Percentiles rank a stretch among this genome's conserved stretches.
These are phyloP conservation scores for Anoplius nigerrimus DNA, from an alignment of 2,888 invertebrate species.

Conservation along the genomic window DNA sequence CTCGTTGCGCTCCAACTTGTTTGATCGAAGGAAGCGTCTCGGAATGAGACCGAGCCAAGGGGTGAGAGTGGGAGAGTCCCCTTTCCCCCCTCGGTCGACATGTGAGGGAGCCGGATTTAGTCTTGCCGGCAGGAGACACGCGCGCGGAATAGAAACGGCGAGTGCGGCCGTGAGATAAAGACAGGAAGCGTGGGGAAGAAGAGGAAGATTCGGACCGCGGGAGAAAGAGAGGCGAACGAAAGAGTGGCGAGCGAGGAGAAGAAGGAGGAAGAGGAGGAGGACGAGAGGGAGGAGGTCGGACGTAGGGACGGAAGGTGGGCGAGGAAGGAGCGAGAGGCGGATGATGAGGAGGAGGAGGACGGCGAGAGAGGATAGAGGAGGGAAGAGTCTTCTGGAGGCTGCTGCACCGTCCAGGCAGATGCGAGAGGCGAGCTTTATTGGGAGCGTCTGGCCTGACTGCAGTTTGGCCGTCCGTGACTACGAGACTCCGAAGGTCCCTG, in stretches of 20 bases:
- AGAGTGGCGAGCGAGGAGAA: not conserved
- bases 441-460: conserved; percentile 63
- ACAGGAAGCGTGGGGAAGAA: not conserved
- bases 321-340: not conserved
- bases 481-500: conserved; percentile 67
- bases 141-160: too few relatives aligned
- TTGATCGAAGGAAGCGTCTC: conserved; percentile 26
- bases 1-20: not conserved
- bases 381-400: conserved; percentile 14
- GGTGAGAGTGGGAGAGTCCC: too few relatives aligned
- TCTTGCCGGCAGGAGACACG: conserved; percentile 5
- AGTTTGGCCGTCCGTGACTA: conserved; percentile 68
- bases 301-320: not conserved
- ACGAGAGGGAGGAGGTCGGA: not conserved
- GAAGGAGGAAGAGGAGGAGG: not conserved
- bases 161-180: not conserved
- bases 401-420: conserved; percentile 50
- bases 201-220: not conserved
- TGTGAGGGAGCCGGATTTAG: conserved; percentile 51
- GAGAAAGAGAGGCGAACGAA: not conserved
- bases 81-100: conserved; percentile 25
- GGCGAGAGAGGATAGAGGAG: not conserved
- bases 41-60: not conserved
- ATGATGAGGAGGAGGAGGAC: not conserved
- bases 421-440: conserved; percentile 63